Base-by-base conservation (phyloP, 2,113 vertebrate species). In the Nothoprocta pentlandii region DNA sequence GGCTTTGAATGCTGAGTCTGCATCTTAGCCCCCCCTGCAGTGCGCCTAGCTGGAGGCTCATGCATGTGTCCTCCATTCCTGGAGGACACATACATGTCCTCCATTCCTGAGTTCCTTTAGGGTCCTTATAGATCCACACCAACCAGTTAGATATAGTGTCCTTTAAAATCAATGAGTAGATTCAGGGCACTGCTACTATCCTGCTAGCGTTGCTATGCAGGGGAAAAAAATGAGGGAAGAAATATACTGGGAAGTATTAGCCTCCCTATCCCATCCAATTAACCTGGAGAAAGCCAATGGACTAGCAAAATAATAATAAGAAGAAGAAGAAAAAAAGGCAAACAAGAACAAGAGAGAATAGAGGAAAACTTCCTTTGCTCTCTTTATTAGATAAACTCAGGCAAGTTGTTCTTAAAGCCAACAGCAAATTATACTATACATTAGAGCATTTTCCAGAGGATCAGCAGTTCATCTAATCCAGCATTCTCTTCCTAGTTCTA, bases 381-480 rank as follows among this genome's bases (percentile, higher is more conserved):
- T 70, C 87, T 87, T 66, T 96, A 16, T 77, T 70, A 77, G 25
- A 46, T 46, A 91, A 28, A 87, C 58, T 23, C 59, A 89, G 54
- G 56, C 13, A 80, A 73, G 16, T 73, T 73, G 4, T 76, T 85
- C 49, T 73, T 82, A 85, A 64, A 67, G 90, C 9, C 44, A 83
- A 56, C 6, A 84, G 16, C 4, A 79, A 78, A 78, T 61, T 84
- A 42, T 88, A 83, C 54, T 88, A 46, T 76, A 28, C 54, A 36
- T 91, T 90, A 90, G 78, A 96, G 94, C 21, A 25, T 16, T 61
- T 94, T 95, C 81, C 71, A 94, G 78, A 83, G 42, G 78, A 86
- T 80, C 66, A 84, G 53, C 75, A 63, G 79, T 90, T 93, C 58
- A 92, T 71, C 69, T 91, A 79, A 77, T 80, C 83, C 58, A 71